Evolutionary conservation across 2,888 invertebrate genomes (phyloP), one percentile per base, ranked within the genome.

Genomic region (Beris morrisii): DNA sequence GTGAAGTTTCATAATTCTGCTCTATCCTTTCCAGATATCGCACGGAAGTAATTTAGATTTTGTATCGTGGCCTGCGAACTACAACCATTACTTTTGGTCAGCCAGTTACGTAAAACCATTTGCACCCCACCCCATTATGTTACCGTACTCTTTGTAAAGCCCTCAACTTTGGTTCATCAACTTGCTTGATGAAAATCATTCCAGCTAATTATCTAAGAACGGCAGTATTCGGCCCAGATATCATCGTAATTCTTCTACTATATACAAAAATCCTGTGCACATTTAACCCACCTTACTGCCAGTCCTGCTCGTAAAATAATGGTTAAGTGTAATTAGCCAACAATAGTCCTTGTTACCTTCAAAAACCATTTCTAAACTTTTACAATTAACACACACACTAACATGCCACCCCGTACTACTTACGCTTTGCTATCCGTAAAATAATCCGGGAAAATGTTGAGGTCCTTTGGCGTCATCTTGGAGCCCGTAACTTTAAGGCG

Each of bases 291-390:
- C 7, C n/a, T 43, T 38, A 30, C 38, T 12, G 11, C 46, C 50
- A 52, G 50, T 61, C 38, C 52, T 38, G 22, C 38, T 52, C 61
- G 50, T 61, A 61, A 61, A 61, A 61, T 61, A 61, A 61, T 61
- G 61, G 61, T 61, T 61, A 61, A 61, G 52, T 61, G 52, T 61
- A 61, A 61, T 61, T 61, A 61, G 61, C 50, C 61, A 50, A 52
- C 61, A 61, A 61, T 61, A 52, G 61, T 59, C 61, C 31, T 50
- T 61, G 61, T 61, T 61, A 50, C 52, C 61, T 61, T 61, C 38
- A 32, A 61, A 59, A 61, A 61, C 22, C 50, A 52, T 52, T 52
- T 50, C 50, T 50, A 61, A 61, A 61, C 61, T 61, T 61, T 61
- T 61, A 61, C 38, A 61, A 61, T 61, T 61, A 61, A 61, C 61